Conservation (phyloP, 1,140 invertebrate genomes). For the Chironomus striatipennis region DNA sequence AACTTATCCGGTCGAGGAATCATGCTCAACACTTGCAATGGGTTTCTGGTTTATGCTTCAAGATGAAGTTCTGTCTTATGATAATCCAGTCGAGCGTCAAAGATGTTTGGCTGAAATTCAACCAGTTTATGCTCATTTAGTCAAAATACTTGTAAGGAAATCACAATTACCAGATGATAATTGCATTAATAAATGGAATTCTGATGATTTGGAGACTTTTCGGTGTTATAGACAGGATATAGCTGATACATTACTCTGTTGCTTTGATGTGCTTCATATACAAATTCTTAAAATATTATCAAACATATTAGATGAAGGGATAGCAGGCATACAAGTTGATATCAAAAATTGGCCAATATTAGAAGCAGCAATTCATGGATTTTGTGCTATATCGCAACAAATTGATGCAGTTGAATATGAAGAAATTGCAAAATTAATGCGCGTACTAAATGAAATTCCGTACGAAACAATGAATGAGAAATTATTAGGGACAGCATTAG, state of each 20-base stretch:
- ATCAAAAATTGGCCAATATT: conserved; percentile 39
- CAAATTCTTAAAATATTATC: conserved; percentile 58
- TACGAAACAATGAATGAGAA: conserved; percentile 50
- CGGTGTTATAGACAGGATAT: conserved; percentile 87
- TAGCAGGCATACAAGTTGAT: conserved; percentile 41
- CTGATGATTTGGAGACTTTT: conserved; percentile 76
- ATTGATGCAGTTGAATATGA: conserved; percentile 52
- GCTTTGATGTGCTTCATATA: conserved; percentile 65
- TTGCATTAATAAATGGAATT: conserved; percentile 36
- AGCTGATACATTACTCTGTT: conserved; percentile 82
- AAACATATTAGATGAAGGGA: conserved; percentile 45
- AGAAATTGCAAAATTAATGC: conserved; percentile 57
- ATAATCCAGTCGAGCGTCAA: conserved; percentile 30
- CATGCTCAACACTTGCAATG: conserved; percentile 70
- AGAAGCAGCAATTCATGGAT: conserved; percentile 75
- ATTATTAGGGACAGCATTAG: conserved; percentile 58
- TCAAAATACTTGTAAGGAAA: conserved; percentile 36
- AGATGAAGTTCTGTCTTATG: conserved; percentile 39
- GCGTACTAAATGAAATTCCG: conserved; percentile 56
- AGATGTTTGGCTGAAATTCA: conserved; percentile 37
- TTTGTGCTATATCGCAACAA: conserved; percentile 69
- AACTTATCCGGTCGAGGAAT: conserved; percentile 76
- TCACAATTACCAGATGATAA: conserved; percentile 38
- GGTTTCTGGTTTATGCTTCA: conserved; percentile 88
- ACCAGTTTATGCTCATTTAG: conserved; percentile 38